Conservation (phyloP, 2,888 invertebrate species). For the Macropis europaea region DNA sequence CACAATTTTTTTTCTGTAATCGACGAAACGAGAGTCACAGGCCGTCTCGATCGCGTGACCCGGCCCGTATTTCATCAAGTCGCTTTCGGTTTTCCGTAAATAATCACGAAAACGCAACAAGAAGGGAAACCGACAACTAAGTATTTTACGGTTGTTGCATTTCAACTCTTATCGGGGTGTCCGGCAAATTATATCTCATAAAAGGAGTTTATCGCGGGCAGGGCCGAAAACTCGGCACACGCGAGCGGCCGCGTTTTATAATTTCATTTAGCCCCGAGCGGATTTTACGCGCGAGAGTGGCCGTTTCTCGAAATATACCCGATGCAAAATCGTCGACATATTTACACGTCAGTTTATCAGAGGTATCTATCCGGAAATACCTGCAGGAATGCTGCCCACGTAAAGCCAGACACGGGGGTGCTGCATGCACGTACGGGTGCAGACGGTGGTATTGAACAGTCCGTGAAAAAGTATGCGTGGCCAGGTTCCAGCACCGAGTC, state of each 20-base stretch:
- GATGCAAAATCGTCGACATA: slow-evolving; percentile 57
- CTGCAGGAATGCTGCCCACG: slow-evolving; percentile 45
- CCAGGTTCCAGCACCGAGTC: neutral
- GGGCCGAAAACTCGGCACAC: neutral
- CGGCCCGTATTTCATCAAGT: no score
- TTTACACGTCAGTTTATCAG: slow-evolving; percentile 61
- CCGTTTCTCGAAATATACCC: slow-evolving; percentile 15
- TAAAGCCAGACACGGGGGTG: slow-evolving; percentile 3
- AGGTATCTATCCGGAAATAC: slow-evolving; percentile 24
- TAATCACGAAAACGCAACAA: neutral
- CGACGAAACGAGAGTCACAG: no score
- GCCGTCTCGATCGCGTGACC: no score
- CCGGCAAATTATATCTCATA: slow-evolving; percentile 8
- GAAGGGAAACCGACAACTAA: no score
- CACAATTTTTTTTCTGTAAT: no score
- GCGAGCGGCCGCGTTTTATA: slow-evolving; percentile 22
- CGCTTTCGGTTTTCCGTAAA: no score
- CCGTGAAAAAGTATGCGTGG: neutral
- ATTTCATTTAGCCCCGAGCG: slow-evolving; percentile 33
- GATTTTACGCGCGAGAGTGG: neutral
- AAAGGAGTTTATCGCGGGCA: neutral
- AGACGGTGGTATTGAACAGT: neutral
- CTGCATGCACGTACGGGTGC: neutral
- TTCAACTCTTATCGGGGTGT: neutral
- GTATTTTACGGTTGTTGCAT: neutral